phyloP scores from a whole-genome alignment of 2,113 vertebrate species.

The Marcusenius ussheri region DNA sequence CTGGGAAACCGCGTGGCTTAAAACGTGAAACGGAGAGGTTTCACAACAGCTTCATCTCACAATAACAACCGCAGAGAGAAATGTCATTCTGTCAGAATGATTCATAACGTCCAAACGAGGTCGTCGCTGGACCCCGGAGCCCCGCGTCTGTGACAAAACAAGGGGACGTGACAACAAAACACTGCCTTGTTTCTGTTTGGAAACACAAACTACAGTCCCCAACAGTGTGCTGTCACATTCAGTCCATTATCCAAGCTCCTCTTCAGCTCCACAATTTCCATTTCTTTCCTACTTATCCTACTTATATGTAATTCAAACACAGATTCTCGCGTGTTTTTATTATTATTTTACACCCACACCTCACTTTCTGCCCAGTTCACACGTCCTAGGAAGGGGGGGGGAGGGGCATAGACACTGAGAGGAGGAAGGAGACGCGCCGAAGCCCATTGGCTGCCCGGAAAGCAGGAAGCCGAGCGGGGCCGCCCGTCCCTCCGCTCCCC shows the following conservation, averaged over 20 bases:
- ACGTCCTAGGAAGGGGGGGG: neutral
- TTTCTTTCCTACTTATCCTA: neutral
- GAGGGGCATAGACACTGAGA: neutral
- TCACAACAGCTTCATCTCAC: neutral
- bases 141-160: neutral
- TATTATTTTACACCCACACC: neutral
- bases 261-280: neutral
- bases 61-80: constrained; percentile 2
- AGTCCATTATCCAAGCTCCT: neutral
- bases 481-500: neutral
- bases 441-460: constrained; percentile 15
- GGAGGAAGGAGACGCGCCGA: neutral
- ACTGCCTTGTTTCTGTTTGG: neutral
- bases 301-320: neutral
- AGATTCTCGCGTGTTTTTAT: neutral
- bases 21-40: neutral
- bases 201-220: neutral
- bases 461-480: constrained; percentile 16
- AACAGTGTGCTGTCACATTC: neutral
- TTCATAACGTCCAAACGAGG: neutral
- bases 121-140: neutral
- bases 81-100: neutral
- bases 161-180: neutral
- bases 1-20: neutral
- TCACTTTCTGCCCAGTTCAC: neutral